These are phyloP conservation scores for Megalops cyprinoides DNA, from an alignment of 2,797 vertebrate species.

Conservation along the genomic window DNA sequence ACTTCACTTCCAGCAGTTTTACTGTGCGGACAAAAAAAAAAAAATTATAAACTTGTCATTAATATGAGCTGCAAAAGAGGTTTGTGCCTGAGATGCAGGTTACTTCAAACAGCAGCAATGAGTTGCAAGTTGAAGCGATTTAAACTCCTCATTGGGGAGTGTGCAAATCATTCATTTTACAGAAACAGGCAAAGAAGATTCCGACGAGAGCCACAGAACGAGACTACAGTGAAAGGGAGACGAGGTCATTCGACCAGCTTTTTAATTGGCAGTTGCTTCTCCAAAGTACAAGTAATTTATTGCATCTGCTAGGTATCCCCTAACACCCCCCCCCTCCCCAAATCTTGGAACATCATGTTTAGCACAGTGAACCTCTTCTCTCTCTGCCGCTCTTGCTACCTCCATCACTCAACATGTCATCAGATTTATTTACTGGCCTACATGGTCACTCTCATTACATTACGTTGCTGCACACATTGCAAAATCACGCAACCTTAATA, in stretches of 20 bases:
- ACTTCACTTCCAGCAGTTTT: neutral
- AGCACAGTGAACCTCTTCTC: neutral
- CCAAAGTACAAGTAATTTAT: neutral
- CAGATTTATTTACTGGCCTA: slow-evolving; percentile 27
- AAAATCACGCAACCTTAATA: slow-evolving; percentile 10
- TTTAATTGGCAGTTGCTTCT: neutral
- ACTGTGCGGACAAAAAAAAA: no score
- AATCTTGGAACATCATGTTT: neutral
- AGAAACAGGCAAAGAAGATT: neutral
- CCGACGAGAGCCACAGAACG: neutral
- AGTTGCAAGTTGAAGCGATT: no score
- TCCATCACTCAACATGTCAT: slow-evolving; percentile 46
- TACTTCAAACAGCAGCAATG: neutral
- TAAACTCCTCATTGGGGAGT: neutral
- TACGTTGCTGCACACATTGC: no score
- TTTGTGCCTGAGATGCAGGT: neutral
- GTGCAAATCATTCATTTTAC: neutral
- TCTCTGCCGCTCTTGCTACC: slow-evolving; percentile 1
- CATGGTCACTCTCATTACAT: slow-evolving; percentile 31
- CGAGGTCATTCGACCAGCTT: neutral
- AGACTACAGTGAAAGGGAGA: neutral
- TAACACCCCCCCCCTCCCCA: neutral
- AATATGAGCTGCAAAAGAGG: neutral
- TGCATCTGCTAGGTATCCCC: neutral
- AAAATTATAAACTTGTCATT: no score